Percentiles rank a stretch among this genome's conserved stretches.
phyloP scores from a whole-genome alignment of 2,797 vertebrate species.

The Melanitta fusca region DNA sequence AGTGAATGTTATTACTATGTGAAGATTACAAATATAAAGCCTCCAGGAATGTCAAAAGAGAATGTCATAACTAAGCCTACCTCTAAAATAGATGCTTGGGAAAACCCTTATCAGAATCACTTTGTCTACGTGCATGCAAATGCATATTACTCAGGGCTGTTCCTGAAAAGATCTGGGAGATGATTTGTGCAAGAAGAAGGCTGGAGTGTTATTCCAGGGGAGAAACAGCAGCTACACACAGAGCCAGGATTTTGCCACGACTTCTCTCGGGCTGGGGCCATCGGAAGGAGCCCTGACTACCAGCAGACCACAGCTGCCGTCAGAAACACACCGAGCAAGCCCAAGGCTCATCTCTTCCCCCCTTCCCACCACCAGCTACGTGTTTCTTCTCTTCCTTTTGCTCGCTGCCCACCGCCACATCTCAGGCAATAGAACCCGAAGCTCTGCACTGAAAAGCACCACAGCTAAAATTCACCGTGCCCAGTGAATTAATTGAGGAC shows the following conservation, averaged over 20 bases:
- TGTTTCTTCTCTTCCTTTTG: neutral
- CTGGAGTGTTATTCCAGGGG: neutral
- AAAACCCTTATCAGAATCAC: slow-evolving; percentile 32
- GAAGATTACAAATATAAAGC: slow-evolving; percentile 50
- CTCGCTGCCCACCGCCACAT: neutral
- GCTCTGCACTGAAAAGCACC: neutral
- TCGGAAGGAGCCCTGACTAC: neutral
- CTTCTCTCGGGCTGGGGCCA: neutral
- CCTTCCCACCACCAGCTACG: neutral
- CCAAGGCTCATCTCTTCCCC: neutral
- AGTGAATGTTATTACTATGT: slow-evolving; percentile 23
- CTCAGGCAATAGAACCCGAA: neutral
- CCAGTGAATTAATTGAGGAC: neutral
- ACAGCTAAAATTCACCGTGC: neutral
- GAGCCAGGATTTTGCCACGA: neutral
- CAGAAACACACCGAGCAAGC: neutral
- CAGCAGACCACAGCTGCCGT: neutral
- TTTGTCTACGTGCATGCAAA: neutral
- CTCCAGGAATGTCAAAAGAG: slow-evolving; percentile 45
- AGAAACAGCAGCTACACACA: neutral
- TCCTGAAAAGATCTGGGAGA: neutral
- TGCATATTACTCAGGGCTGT: neutral
- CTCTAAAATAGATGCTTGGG: slow-evolving; percentile 17
- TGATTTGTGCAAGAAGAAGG: neutral
- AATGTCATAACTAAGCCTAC: slow-evolving; percentile 40